Evolutionary conservation across 2,888 invertebrate species (phyloP).

Genomic region (Scaptodrosophila latifasciaeformis): DNA sequence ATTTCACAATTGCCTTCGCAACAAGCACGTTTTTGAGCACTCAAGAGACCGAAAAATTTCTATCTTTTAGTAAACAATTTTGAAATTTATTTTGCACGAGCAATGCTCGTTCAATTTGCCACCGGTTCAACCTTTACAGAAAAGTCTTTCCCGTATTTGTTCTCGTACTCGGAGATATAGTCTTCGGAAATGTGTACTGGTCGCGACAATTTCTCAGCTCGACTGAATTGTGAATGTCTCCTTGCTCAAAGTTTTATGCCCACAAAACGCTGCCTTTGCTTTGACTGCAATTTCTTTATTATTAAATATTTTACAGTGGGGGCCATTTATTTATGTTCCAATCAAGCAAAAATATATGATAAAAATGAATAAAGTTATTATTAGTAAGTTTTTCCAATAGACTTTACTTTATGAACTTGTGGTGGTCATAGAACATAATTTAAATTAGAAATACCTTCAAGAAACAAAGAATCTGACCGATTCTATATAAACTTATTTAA

Average conservation of each 20-base stretch:
- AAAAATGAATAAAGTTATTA: too few species aligned
- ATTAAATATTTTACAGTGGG: slow-evolving; percentile 40
- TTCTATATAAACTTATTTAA: too few species aligned
- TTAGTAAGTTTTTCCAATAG: too few species aligned
- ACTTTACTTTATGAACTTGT: too few species aligned
- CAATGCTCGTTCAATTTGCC: slow-evolving; percentile 26
- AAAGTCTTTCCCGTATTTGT: slow-evolving; percentile 3
- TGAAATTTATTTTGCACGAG: slow-evolving; percentile 24
- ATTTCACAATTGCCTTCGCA: slow-evolving; percentile 39
- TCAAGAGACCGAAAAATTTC: slow-evolving; percentile 10
- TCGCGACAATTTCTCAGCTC: slow-evolving; percentile 70
- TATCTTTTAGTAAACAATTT: slow-evolving; percentile 30
- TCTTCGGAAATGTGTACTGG: slow-evolving; percentile 35
- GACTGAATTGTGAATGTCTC: slow-evolving; percentile 67
- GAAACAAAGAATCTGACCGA: too few species aligned
- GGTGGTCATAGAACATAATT: too few species aligned
- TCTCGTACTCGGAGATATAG: slow-evolving; percentile 15
- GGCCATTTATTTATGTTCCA: slow-evolving; percentile 3
- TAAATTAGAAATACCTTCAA: too few species aligned
- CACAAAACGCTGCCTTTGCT: slow-evolving; percentile 38
- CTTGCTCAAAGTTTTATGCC: slow-evolving; percentile 70
- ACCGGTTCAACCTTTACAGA: slow-evolving; percentile 27
- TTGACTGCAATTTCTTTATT: slow-evolving; percentile 58
- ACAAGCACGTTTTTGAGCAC: slow-evolving; percentile 30
- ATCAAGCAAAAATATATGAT: too few species aligned